Evolutionary conservation across 2,113 vertebrate genomes (phyloP).

Genomic region (Lontra canadensis): DNA sequence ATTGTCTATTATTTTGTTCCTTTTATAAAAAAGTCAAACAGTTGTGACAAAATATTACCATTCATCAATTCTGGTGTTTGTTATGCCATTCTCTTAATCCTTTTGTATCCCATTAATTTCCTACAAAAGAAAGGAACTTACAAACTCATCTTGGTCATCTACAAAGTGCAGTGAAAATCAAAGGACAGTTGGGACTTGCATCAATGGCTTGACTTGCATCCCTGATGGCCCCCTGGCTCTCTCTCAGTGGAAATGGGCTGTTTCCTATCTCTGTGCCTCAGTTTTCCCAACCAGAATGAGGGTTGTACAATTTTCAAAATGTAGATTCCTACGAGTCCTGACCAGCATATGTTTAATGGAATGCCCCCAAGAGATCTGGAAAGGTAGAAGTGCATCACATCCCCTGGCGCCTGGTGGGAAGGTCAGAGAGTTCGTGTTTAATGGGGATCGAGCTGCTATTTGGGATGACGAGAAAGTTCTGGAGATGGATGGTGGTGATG

Average conservation of each 20-base stretch:
- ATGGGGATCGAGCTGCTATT: background rate
- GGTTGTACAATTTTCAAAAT: rapidly evolving
- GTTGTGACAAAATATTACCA: too few relatives aligned
- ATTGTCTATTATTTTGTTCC: background rate
- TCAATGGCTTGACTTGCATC: rapidly evolving
- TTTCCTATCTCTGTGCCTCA: background rate
- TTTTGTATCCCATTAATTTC: background rate
- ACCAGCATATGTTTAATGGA: background rate
- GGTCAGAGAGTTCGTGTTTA: rapidly evolving
- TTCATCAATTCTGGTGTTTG: rapidly evolving
- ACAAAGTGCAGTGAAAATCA: background rate
- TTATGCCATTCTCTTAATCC: rapidly evolving
- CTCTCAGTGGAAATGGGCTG: too few relatives aligned
- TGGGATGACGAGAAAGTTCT: background rate
- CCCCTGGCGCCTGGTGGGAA: rapidly evolving
- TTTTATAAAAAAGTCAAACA: background rate
- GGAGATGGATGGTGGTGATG: rapidly evolving
- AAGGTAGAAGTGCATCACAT: rapidly evolving
- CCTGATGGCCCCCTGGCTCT: background rate
- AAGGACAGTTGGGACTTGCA: rapidly evolving
- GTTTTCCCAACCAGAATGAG: background rate
- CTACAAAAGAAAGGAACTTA: background rate
- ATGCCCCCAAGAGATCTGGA: too few relatives aligned
- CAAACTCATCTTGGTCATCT: rapidly evolving
- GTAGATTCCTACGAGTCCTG: background rate